These are phyloP conservation scores for Cephus rjabovi DNA, from an alignment of 2,888 invertebrate genomes.

Conservation along the genomic window DNA sequence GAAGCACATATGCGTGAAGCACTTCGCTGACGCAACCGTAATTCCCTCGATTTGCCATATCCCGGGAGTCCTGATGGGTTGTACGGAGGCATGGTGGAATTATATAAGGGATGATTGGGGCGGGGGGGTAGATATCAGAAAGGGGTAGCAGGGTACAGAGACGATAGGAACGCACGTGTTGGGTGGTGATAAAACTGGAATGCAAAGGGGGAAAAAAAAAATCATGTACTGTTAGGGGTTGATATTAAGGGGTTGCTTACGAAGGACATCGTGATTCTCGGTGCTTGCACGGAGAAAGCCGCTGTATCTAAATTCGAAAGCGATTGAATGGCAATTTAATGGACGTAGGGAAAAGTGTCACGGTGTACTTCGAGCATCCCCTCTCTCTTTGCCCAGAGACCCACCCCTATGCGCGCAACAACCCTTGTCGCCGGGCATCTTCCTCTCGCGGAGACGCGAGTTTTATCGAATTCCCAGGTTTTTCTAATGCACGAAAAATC, in stretches of 20 bases:
- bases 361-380: background rate
- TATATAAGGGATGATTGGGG: background rate
- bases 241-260: background rate
- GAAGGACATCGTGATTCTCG: background rate
- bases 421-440: conserved; percentile 8
- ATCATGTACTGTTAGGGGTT: background rate
- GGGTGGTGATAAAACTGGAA: background rate
- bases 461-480: conserved; percentile 11
- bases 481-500: conserved; percentile 28
- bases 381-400: background rate
- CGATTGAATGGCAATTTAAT: conserved; percentile 22
- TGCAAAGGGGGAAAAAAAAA: background rate
- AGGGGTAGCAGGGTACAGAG: background rate
- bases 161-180: background rate
- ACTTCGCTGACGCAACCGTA: background rate
- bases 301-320: conserved; percentile 16
- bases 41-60: background rate
- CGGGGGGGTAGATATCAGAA: background rate
- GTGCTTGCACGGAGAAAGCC: background rate
- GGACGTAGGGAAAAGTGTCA: background rate
- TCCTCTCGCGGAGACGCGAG: conserved; percentile 1
- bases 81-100: background rate
- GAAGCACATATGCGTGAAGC: background rate
- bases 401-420: background rate
- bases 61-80: background rate